A percentile compares a stretch with the other conserved stretches of the same genome.
Evolutionary conservation across 2,113 vertebrate species (phyloP).

Genomic region (Hydrolagus affinis): DNA sequence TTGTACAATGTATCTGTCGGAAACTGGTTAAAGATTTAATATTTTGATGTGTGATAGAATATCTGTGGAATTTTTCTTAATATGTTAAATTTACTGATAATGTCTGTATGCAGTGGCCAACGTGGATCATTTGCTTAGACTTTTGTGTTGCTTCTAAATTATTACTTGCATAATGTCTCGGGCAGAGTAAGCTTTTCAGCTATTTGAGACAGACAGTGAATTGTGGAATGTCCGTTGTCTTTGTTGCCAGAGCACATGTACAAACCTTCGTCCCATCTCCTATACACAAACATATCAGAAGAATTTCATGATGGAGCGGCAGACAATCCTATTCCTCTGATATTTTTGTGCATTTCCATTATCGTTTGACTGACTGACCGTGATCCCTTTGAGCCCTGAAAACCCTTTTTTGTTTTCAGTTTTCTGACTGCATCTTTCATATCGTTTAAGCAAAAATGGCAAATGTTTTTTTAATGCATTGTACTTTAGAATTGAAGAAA

Average conservation of each 20-base stretch:
- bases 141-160: not conserved
- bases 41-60: not conserved
- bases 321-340: not conserved
- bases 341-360: not conserved
- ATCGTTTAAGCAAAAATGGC: not conserved
- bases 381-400: not conserved
- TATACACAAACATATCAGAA: not conserved
- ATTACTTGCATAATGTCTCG: not conserved
- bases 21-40: not conserved
- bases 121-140: not conserved
- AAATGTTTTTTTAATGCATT: not conserved
- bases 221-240: constrained; percentile 14
- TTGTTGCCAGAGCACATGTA: not conserved
- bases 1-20: not conserved
- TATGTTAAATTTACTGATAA: not conserved
- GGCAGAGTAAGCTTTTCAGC: not conserved
- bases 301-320: not conserved
- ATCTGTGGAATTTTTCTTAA: not conserved
- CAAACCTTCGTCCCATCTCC: not conserved
- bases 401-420: not conserved
- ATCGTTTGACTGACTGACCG: not conserved
- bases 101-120: not conserved
- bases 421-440: not conserved
- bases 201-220: not conserved
- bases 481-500: not conserved